Evolutionary conservation across 2,797 vertebrate species (phyloP).

Genomic region (Anniella stebbinsi): DNA sequence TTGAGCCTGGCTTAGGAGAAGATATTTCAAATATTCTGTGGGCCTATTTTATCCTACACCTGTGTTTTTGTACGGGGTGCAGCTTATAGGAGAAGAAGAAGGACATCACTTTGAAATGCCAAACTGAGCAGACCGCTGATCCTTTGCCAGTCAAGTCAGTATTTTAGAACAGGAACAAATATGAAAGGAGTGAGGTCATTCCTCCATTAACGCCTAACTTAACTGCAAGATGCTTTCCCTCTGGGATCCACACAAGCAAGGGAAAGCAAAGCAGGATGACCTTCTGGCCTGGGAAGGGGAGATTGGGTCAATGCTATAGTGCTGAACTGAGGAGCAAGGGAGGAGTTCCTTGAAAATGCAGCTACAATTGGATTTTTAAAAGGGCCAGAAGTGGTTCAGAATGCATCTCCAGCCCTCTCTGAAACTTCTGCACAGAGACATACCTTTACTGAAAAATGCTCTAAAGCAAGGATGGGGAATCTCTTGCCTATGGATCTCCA

Average conservation of each 20-base stretch:
- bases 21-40: neutral
- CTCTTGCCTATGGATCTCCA: too few species aligned
- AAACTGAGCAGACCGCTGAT: neutral
- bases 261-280: neutral
- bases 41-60: accelerated
- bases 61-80: neutral
- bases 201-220: neutral
- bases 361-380: neutral
- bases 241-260: neutral
- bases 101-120: neutral
- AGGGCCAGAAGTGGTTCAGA: neutral
- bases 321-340: neutral
- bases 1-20: neutral
- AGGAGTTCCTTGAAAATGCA: neutral
- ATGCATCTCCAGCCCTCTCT: neutral
- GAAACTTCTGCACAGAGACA: neutral
- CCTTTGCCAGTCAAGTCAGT: neutral
- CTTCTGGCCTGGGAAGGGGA: neutral
- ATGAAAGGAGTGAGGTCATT: neutral
- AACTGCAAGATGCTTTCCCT: neutral
- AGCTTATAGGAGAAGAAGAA: neutral
- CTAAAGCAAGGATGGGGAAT: neutral
- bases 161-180: neutral
- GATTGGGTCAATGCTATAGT: neutral
- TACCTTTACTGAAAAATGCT: neutral